Evolutionary conservation across 2,797 vertebrate genomes (phyloP).

Genomic region (Echiichthys vipera): DNA sequence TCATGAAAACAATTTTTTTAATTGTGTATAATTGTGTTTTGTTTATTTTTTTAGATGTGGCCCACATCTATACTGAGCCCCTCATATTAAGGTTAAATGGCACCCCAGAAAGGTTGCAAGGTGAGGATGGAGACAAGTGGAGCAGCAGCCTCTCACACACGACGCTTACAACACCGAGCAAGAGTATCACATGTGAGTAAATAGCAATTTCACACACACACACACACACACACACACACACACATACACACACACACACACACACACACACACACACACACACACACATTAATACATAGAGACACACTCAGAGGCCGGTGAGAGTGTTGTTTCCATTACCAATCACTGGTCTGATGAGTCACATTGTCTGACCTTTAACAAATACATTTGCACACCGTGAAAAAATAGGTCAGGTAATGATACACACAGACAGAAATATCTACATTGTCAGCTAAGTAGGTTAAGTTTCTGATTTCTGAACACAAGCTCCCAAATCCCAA

Average conservation of each 20-base stretch:
- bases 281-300: constrained; percentile 6
- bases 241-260: constrained; percentile 16
- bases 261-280: constrained; percentile 16
- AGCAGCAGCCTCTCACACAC: constrained; percentile 70
- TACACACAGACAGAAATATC: constrained; percentile 62
- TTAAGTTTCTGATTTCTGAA: constrained; percentile 55
- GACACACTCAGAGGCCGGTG: constrained; percentile 28
- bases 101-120: constrained; percentile 60
- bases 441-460: constrained; percentile 56
- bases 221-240: constrained; percentile 11
- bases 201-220: constrained; percentile 20
- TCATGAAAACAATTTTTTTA: background rate
- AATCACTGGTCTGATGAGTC: constrained; percentile 72
- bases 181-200: constrained; percentile 79
- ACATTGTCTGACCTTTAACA: constrained; percentile 75
- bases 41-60: constrained; percentile 72
- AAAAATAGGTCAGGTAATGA: constrained; percentile 73
- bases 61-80: constrained; percentile 77
- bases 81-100: constrained; percentile 79
- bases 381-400: constrained; percentile 66
- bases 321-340: constrained; percentile 77
- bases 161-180: constrained; percentile 58
- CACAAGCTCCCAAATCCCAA: constrained; percentile 33
- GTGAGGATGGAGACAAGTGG: constrained; percentile 62
- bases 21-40: constrained; percentile 11